Conservation (phyloP, 1,140 invertebrate species). For the Danaus plexippus region DNA sequence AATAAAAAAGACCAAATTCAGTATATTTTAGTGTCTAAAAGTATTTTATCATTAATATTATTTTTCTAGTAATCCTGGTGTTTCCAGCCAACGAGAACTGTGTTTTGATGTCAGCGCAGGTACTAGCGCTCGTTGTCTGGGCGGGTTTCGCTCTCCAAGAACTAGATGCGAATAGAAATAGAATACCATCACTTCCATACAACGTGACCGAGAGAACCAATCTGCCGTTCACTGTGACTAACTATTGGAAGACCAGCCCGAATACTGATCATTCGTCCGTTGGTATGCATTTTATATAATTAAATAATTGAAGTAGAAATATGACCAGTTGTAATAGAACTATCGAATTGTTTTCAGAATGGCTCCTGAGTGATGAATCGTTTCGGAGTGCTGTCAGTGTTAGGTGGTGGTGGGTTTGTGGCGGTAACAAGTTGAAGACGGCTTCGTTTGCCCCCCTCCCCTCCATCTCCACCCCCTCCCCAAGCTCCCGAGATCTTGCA, state of each 20-base stretch:
- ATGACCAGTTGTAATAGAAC: too few relatives aligned
- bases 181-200: conserved; percentile 40
- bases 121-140: conserved; percentile 43
- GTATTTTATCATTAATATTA: background rate
- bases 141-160: conserved; percentile 55
- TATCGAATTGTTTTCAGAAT: conserved; percentile 39
- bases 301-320: background rate
- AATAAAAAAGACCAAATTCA: too few relatives aligned
- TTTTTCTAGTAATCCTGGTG: conserved; percentile 22
- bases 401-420: conserved; percentile 70
- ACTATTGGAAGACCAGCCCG: conserved; percentile 54
- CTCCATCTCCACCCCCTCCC: conserved; percentile 41
- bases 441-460: conserved; percentile 28
- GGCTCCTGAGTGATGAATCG: conserved; percentile 49
- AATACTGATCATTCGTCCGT: conserved; percentile 52
- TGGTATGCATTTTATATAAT: conserved; percentile 28
- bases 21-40: background rate
- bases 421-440: conserved; percentile 60
- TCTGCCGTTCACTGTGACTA: conserved; percentile 38
- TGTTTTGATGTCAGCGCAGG: conserved; percentile 44
- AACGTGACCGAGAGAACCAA: conserved; percentile 32
- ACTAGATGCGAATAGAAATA: conserved; percentile 31
- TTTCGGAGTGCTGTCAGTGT: conserved; percentile 62
- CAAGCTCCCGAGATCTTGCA: conserved; percentile 63
- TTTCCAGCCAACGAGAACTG: conserved; percentile 53